Conservation (phyloP, 2,888 invertebrate species). For the Thyatira batis region DNA sequence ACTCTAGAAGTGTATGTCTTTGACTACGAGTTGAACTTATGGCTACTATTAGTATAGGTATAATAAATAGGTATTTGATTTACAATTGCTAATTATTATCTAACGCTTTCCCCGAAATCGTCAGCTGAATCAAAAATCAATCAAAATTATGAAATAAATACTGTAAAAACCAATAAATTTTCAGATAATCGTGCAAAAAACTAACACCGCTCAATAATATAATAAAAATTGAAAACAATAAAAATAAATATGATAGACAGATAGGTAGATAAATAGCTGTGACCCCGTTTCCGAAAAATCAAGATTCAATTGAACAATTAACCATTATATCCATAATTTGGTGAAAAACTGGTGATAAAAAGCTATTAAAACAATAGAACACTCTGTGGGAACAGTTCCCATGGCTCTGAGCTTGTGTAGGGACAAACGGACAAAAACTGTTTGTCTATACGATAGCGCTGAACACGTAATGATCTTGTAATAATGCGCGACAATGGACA, state of each 20-base stretch:
- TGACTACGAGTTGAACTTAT: too few relatives aligned
- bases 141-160: too few relatives aligned
- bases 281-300: constrained; percentile 36
- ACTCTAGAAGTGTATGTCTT: too few relatives aligned
- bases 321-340: constrained; percentile 75
- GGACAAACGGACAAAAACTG: constrained; percentile 42
- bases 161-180: too few relatives aligned
- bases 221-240: neutral
- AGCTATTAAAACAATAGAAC: constrained; percentile 27
- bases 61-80: too few relatives aligned
- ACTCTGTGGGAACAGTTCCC: constrained; percentile 66
- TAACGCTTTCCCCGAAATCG: too few relatives aligned
- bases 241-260: neutral
- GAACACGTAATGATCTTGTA: constrained; percentile 33
- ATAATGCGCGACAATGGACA: constrained; percentile 43
- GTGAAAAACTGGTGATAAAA: constrained; percentile 68
- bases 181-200: too few relatives aligned
- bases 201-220: neutral
- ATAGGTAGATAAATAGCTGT: constrained; percentile 13
- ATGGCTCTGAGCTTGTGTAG: constrained; percentile 38
- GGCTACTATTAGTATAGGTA: too few relatives aligned
- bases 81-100: too few relatives aligned
- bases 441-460: constrained; percentile 25
- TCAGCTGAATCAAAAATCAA: too few relatives aligned
- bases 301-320: constrained; percentile 73